These are phyloP conservation scores for Acheta domesticus DNA, from an alignment of 2,888 invertebrate species.

Conservation along the genomic window DNA sequence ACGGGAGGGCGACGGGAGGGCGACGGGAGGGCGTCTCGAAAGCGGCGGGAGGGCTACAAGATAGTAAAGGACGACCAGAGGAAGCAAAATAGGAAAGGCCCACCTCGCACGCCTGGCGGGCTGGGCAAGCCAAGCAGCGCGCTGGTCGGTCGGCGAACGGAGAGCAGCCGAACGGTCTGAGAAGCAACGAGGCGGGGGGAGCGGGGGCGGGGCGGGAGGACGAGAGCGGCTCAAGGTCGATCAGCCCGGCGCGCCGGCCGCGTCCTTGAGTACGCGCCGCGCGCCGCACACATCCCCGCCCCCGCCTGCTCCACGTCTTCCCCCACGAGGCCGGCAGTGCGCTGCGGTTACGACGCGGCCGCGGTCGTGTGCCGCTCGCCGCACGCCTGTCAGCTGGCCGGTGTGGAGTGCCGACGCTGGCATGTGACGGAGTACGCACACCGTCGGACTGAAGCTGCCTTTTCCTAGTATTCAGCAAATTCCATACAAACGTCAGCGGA, in stretches of 20 bases:
- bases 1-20: not conserved
- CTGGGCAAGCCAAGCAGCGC: not conserved
- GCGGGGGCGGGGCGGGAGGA: too few species aligned
- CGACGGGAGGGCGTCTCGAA: not conserved
- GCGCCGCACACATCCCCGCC: not conserved
- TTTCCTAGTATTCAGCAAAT: too few species aligned
- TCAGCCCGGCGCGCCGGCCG: not conserved
- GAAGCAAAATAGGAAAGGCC: not conserved
- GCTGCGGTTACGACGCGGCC: not conserved
- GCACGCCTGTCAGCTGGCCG: too few species aligned
- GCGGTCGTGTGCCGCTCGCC: not conserved
- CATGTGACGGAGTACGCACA: too few species aligned
- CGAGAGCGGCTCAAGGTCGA: not conserved
- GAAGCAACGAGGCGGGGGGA: too few species aligned
- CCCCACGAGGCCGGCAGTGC: not conserved
- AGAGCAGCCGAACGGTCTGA: not conserved
- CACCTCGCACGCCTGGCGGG: not conserved
- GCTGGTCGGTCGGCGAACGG: not conserved
- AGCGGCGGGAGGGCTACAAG: not conserved
- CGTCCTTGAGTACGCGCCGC: not conserved
- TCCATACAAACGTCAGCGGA: too few species aligned
- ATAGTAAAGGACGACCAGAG: not conserved
- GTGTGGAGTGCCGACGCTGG: too few species aligned
- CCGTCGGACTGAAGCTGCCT: too few species aligned
- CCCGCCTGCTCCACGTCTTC: not conserved